Evolutionary conservation across 2,113 vertebrate genomes (phyloP).

Genomic region (Procavia capensis): DNA sequence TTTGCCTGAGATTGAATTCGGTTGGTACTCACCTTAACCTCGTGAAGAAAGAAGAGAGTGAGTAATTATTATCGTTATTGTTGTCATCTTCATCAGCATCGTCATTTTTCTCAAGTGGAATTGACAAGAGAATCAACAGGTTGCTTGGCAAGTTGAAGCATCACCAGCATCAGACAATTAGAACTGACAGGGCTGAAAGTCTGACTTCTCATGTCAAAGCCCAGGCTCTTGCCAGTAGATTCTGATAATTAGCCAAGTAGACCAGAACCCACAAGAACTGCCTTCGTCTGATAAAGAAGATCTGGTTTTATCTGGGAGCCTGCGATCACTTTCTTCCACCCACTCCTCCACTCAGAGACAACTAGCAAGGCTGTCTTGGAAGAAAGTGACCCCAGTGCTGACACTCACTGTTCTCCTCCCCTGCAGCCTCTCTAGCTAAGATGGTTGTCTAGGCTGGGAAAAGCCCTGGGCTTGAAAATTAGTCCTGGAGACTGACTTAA

Average conservation of each 20-base stretch:
- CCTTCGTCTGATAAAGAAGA: neutral
- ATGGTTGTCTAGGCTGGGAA: neutral
- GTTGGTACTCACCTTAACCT: accelerated
- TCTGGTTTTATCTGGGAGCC: neutral
- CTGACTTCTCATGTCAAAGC: neutral
- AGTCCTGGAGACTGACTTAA: neutral
- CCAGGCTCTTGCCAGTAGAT: neutral
- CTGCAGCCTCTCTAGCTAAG: neutral
- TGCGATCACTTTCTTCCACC: accelerated
- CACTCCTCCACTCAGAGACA: neutral
- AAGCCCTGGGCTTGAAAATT: neutral
- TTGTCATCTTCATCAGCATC: neutral
- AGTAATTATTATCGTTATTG: too few relatives aligned
- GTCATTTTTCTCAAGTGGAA: too few relatives aligned
- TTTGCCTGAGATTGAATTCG: accelerated
- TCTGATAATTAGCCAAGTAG: neutral
- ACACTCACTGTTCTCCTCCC: neutral
- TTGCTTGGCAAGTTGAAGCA: neutral
- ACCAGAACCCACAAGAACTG: neutral
- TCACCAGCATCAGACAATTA: neutral
- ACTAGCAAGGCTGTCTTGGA: neutral
- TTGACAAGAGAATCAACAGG: neutral
- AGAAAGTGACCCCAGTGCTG: neutral
- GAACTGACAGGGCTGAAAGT: neutral
- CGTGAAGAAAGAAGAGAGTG: neutral